phyloP scores from a whole-genome alignment of 2,888 invertebrate genomes.

The Sisyra nigra region DNA sequence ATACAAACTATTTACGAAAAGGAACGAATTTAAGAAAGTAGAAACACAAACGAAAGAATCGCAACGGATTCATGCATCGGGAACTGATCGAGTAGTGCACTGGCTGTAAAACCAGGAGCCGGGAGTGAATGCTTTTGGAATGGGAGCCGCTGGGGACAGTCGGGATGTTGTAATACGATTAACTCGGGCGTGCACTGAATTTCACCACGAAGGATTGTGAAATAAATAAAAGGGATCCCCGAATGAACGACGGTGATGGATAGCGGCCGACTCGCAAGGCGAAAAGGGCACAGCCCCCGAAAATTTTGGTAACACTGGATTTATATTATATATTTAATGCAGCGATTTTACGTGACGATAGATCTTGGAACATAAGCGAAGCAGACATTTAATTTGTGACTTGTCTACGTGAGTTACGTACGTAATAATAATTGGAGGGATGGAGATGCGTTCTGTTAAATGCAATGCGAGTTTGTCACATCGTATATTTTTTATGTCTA shows the following conservation, averaged over 20 bases:
- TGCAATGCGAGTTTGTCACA: not conserved
- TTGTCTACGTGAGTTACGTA: not conserved
- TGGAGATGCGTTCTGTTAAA: not conserved
- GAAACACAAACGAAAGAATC: too few relatives aligned
- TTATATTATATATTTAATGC: constrained; percentile 9
- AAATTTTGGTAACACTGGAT: too few relatives aligned
- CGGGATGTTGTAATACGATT: constrained; percentile 6
- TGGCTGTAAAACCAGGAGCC: too few relatives aligned
- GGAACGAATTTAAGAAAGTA: too few relatives aligned
- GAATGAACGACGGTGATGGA: constrained; percentile 10
- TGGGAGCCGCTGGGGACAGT: not conserved
- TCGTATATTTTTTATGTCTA: not conserved
- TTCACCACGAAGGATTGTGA: not conserved
- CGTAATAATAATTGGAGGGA: not conserved
- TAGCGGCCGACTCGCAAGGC: constrained; percentile 12
- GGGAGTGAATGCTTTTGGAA: not conserved
- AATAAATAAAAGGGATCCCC: too few relatives aligned
- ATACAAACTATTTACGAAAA: too few relatives aligned
- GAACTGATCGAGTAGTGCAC: too few relatives aligned
- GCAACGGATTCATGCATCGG: too few relatives aligned
- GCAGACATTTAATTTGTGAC: constrained; percentile 6
- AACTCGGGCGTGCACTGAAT: constrained; percentile 7
- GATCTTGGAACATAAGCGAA: not conserved
- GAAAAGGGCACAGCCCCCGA: constrained; percentile 4
- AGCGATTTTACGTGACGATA: constrained; percentile 2